Conservation (phyloP, 2,113 vertebrate genomes). For the Peromyscus polionotus region DNA sequence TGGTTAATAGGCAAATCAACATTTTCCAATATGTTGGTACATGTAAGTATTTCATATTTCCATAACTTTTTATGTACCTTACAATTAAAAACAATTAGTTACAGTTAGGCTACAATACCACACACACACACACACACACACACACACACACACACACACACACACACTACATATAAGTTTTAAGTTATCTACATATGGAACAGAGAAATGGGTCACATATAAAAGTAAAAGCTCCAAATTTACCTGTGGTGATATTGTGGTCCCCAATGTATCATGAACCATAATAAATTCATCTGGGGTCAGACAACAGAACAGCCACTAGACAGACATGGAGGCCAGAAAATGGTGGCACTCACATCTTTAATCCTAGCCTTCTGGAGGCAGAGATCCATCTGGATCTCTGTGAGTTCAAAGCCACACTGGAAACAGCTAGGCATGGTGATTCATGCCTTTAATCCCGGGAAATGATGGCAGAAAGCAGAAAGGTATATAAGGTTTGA, state of each 20-base stretch:
- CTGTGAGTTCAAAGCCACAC: no score
- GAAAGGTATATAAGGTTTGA: no score
- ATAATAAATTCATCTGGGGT: no score
- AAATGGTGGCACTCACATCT: no score
- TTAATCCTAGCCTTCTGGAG: no score
- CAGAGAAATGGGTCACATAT: neutral
- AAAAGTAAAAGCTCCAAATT: conserved; percentile 23
- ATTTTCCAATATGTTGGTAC: neutral
- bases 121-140: neutral
- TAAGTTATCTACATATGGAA: conserved; percentile 3
- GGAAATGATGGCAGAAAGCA: no score
- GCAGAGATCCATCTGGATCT: no score
- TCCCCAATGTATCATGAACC: no score
- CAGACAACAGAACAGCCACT: no score
- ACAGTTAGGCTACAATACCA: neutral
- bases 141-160: neutral
- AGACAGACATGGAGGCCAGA: no score
- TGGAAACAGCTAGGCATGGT: no score
- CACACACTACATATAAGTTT: neutral
- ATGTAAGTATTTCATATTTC: neutral
- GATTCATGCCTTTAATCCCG: no score
- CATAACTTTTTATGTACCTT: neutral
- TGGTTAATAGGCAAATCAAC: neutral
- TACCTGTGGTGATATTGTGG: neutral
- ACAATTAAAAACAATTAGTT: conserved; percentile 31